A percentile compares a stretch with the other conserved stretches of the same genome.
These are phyloP conservation scores for Xenopus borealis DNA, from an alignment of 2,113 vertebrate species.

Conservation along the genomic window DNA sequence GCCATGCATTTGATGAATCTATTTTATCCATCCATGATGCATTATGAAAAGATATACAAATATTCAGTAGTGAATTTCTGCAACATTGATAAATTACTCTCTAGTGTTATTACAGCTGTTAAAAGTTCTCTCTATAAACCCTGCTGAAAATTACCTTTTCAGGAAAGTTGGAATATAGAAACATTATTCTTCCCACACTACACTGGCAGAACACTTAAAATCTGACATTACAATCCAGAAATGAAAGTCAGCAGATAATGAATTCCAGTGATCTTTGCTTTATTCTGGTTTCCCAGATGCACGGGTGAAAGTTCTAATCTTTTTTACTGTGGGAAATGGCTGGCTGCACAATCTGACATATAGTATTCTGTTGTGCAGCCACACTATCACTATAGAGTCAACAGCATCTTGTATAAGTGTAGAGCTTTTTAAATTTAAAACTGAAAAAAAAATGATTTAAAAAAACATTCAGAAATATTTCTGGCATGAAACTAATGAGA, in stretches of 20 bases:
- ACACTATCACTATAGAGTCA: too few relatives aligned
- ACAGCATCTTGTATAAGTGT: too few relatives aligned
- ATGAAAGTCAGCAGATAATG: conserved; percentile 30
- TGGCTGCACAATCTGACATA: conserved; percentile 11
- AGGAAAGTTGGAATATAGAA: conserved; percentile 11
- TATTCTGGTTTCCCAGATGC: conserved; percentile 6
- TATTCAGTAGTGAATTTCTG: not conserved
- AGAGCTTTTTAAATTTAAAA: too few relatives aligned
- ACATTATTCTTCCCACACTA: conserved; percentile 11
- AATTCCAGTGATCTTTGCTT: conserved; percentile 26
- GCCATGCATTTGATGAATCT: too few relatives aligned
- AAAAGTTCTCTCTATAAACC: conserved; percentile 10
- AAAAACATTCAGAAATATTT: conserved; percentile 1
- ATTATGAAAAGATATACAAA: not conserved
- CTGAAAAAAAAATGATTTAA: not conserved
- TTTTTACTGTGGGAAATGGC: conserved; percentile 15
- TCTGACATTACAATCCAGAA: conserved; percentile 23
- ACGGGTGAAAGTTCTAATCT: conserved; percentile 19
- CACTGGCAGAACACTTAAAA: conserved; percentile 15
- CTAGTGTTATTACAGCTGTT: not conserved
- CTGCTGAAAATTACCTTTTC: conserved; percentile 8
- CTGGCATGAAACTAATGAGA: conserved; percentile 18
- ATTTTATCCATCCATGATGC: not conserved
- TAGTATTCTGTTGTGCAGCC: not conserved
- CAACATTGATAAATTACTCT: not conserved